A percentile compares a stretch with the other conserved stretches of the same genome.
phyloP scores from a whole-genome alignment of 2,113 vertebrate genomes.

The Vulpes vulpes region DNA sequence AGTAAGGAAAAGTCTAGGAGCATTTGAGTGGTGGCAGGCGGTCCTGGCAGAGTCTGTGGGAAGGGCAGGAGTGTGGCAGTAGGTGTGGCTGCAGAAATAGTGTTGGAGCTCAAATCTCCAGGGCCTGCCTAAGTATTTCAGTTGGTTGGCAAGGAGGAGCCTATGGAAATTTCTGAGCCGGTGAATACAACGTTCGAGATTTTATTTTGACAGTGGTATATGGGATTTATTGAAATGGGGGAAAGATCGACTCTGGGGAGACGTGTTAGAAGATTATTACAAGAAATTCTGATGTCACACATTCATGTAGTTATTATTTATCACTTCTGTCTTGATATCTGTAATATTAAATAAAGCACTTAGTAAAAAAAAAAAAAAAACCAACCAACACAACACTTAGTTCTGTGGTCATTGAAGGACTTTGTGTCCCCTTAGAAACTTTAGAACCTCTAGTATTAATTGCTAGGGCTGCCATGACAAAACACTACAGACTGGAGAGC shows the following conservation, averaged over 20 bases:
- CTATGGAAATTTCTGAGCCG: background rate
- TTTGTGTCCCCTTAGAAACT: background rate
- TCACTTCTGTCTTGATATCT: background rate
- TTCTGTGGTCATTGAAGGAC: background rate
- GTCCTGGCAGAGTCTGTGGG: rapidly evolving
- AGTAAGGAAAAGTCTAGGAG: background rate
- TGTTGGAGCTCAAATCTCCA: too few species aligned
- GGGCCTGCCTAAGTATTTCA: background rate
- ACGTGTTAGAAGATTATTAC: background rate
- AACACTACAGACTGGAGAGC: background rate
- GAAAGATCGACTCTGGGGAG: background rate
- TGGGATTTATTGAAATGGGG: background rate
- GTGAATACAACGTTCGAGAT: background rate
- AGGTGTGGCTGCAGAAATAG: background rate
- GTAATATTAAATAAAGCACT: background rate
- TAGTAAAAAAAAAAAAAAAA: background rate
- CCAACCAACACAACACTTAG: background rate
- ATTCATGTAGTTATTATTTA: background rate
- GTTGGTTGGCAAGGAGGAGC: background rate
- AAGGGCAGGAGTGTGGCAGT: rapidly evolving
- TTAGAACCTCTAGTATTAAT: background rate
- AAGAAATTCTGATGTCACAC: background rate
- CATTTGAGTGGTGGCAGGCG: background rate
- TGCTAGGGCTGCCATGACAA: background rate
- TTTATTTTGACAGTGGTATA: background rate